These are phyloP conservation scores for Amphipoea lucens DNA, from an alignment of 2,888 invertebrate genomes.

Conservation along the genomic window DNA sequence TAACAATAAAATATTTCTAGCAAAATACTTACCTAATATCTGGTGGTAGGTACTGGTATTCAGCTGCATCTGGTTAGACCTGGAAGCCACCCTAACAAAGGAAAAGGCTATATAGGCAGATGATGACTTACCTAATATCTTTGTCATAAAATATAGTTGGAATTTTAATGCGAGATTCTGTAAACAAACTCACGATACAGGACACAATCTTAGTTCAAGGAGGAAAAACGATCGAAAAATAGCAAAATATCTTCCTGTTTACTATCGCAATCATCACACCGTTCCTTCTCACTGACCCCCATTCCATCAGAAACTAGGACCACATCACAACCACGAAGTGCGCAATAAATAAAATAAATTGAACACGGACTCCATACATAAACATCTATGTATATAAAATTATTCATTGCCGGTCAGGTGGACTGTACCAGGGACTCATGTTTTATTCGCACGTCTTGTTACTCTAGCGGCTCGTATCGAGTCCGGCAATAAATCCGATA, in stretches of 20 bases:
- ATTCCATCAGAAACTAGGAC: constrained; percentile 21
- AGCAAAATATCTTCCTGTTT: not conserved
- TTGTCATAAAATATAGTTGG: not conserved
- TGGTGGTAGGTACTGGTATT: too few relatives aligned
- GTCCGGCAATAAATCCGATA: constrained; percentile 57
- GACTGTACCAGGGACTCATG: constrained; percentile 58
- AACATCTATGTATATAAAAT: constrained; percentile 56
- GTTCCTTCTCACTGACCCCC: constrained; percentile 7
- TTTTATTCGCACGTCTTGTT: constrained; percentile 65
- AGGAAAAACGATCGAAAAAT: not conserved
- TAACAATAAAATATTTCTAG: too few relatives aligned
- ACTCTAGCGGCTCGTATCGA: constrained; percentile 34
- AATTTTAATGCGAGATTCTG: not conserved
- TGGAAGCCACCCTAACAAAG: too few relatives aligned
- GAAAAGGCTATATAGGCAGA: too few relatives aligned
- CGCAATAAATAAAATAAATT: constrained; percentile 63
- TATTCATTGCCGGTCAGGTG: constrained; percentile 68
- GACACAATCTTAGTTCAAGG: not conserved
- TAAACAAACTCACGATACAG: not conserved
- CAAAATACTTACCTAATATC: too few relatives aligned
- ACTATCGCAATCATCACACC: constrained; percentile 11
- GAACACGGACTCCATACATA: constrained; percentile 57
- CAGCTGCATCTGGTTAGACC: too few relatives aligned
- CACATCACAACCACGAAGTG: constrained; percentile 23
- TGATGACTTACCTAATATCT: too few relatives aligned